Conservation (phyloP, 2,113 vertebrate genomes). For the Penelope pileata region DNA sequence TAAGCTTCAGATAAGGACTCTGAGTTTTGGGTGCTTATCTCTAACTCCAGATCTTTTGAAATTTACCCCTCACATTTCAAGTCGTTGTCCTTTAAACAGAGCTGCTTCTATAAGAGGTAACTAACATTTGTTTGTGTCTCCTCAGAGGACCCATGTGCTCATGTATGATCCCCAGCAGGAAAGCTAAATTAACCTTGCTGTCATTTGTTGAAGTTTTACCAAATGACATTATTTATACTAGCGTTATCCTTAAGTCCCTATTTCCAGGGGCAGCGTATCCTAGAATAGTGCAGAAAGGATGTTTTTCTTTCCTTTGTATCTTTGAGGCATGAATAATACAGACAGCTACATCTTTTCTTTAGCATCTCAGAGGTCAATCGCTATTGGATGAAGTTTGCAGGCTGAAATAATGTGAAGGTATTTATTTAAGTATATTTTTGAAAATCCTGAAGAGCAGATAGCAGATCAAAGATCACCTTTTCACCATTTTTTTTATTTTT, state of each 20-base stretch:
- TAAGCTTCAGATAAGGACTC: background rate
- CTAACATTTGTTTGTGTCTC: background rate
- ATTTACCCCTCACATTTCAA: background rate
- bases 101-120: background rate
- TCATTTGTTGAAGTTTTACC: slow-evolving; percentile 26
- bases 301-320: slow-evolving; percentile 12
- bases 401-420: background rate
- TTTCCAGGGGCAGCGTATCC: background rate
- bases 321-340: background rate
- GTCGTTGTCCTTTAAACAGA: background rate
- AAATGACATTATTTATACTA: slow-evolving; percentile 33
- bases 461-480: background rate
- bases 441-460: background rate
- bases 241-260: background rate
- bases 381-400: background rate
- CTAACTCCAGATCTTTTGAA: background rate
- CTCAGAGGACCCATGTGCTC: background rate
- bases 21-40: background rate
- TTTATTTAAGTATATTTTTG: background rate
- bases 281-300: slow-evolving; percentile 29
- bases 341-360: background rate
- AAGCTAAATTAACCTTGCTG: slow-evolving; percentile 2
- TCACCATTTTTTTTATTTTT: background rate
- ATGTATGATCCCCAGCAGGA: background rate
- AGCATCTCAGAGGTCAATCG: background rate